These are phyloP conservation scores for Dromius quadrimaculatus DNA, from an alignment of 2,888 invertebrate genomes.

Conservation along the genomic window DNA sequence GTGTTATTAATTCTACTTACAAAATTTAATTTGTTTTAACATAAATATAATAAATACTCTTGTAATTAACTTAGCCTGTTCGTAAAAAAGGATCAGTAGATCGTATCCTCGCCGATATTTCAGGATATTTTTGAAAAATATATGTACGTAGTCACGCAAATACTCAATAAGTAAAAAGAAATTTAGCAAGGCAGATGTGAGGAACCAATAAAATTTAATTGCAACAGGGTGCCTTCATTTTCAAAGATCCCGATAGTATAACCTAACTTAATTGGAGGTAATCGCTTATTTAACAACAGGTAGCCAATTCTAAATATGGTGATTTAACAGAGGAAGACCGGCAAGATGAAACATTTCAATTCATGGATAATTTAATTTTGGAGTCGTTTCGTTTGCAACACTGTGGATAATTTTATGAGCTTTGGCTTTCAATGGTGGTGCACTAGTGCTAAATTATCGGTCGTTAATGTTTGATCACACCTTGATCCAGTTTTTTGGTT, in stretches of 20 bases:
- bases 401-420: background rate
- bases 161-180: background rate
- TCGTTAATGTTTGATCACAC: too few relatives aligned
- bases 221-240: slow-evolving; percentile 31
- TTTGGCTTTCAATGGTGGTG: background rate
- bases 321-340: background rate
- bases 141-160: slow-evolving; percentile 8
- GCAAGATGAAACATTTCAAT: background rate
- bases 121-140: too few relatives aligned
- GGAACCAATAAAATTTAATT: slow-evolving; percentile 25
- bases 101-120: too few relatives aligned
- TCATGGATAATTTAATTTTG: slow-evolving; percentile 28
- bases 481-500: too few relatives aligned
- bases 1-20: too few relatives aligned
- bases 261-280: slow-evolving; percentile 8
- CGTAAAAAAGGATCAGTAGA: too few relatives aligned
- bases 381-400: slow-evolving; percentile 3
- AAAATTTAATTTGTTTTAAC: too few relatives aligned
- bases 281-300: slow-evolving; percentile 17
- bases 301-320: slow-evolving; percentile 11
- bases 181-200: background rate
- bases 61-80: too few relatives aligned
- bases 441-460: too few relatives aligned
- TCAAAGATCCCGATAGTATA: background rate
- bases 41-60: too few relatives aligned